Conservation (phyloP, 2,797 vertebrate species). For the Tragelaphus eurycerus region DNA sequence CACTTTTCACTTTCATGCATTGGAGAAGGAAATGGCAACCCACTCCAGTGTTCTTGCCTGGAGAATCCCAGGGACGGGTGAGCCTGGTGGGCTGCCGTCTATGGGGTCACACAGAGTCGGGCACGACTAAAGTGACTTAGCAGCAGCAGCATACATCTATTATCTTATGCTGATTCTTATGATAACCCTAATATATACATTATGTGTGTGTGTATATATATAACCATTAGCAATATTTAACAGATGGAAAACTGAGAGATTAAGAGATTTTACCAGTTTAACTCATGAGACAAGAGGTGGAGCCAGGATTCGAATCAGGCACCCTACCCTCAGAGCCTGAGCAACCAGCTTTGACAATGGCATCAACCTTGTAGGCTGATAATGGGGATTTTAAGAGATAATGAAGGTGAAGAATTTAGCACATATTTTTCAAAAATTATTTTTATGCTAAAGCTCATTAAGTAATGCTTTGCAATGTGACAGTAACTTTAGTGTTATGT, state of each 20-base stretch:
- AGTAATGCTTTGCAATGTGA: neutral
- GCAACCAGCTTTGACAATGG: neutral
- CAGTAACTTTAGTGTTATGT: constrained; percentile 16
- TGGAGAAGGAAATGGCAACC: no score
- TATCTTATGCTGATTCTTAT: neutral
- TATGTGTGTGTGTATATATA: neutral
- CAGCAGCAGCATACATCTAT: neutral
- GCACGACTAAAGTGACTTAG: no score
- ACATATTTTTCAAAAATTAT: neutral
- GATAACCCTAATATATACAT: neutral
- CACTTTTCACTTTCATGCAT: no score
- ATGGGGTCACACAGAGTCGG: no score
- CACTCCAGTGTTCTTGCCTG: no score
- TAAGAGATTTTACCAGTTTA: neutral
- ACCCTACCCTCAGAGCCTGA: neutral
- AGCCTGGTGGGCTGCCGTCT: no score
- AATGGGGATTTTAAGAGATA: neutral
- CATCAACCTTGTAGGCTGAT: neutral
- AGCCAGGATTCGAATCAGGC: neutral
- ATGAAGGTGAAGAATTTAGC: neutral
- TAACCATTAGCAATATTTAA: neutral
- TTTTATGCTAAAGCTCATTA: constrained; percentile 3
- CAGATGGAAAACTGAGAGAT: neutral
- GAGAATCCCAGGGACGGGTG: no score
- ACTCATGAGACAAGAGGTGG: neutral